Percentiles rank a stretch among this genome's conserved stretches.
Evolutionary conservation across 2,797 vertebrate genomes (phyloP).

Genomic region (Pelodytes ibericus): DNA sequence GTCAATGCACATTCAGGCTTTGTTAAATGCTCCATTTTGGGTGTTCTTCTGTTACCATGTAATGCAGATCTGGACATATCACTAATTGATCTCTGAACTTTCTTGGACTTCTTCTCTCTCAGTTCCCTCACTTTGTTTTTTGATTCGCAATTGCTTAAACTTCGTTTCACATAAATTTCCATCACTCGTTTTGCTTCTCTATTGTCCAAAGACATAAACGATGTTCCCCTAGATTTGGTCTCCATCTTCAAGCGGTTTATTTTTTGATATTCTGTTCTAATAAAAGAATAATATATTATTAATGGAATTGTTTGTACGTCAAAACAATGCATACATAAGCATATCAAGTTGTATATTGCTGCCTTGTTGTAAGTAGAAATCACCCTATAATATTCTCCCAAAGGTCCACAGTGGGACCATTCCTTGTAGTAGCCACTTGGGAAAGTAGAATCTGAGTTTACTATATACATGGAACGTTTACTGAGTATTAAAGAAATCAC

Average conservation of each 20-base stretch:
- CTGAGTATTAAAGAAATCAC: too few relatives aligned
- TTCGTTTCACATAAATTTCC: conserved; percentile 76
- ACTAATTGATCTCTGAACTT: conserved; percentile 68
- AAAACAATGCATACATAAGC: too few relatives aligned
- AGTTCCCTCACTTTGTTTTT: conserved; percentile 65
- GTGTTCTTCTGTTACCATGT: background rate
- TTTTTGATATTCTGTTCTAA: conserved; percentile 16
- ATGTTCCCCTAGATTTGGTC: conserved; percentile 59
- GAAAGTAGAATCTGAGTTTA: too few relatives aligned
- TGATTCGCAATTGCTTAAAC: conserved; percentile 66
- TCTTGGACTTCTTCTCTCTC: background rate
- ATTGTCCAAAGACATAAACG: conserved; percentile 76
- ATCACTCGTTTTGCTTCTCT: conserved; percentile 74
- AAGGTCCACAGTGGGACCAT: too few relatives aligned
- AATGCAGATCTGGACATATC: conserved; percentile 65
- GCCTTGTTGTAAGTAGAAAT: too few relatives aligned
- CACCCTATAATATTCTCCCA: too few relatives aligned
- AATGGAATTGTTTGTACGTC: background rate
- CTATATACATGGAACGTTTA: too few relatives aligned
- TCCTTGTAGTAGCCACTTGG: too few relatives aligned
- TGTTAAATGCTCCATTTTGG: background rate
- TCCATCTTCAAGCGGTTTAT: conserved; percentile 15
- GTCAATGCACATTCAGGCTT: background rate
- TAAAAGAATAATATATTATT: background rate
- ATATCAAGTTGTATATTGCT: too few relatives aligned